A percentile compares a stretch with the other conserved stretches of the same genome.
Evolutionary conservation across 1,140 invertebrate genomes (phyloP).

Genomic region (Zaprionus camerounensis): DNA sequence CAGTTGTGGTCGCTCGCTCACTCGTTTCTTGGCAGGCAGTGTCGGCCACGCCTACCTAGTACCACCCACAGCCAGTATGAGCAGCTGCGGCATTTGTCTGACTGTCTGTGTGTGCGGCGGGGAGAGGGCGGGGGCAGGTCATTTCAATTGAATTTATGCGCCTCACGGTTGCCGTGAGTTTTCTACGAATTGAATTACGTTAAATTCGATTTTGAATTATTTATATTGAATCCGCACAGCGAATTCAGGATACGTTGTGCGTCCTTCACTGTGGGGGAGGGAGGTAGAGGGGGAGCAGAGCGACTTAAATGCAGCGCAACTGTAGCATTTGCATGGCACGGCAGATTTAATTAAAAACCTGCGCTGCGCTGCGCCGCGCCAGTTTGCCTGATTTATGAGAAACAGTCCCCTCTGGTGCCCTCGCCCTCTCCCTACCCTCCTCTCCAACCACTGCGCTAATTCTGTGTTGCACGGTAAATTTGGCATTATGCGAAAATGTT

Average conservation of each 20-base stretch:
- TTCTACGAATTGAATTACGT: conserved; percentile 42
- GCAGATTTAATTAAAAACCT: conserved; percentile 46
- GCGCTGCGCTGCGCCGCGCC: not conserved
- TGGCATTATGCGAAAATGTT: conserved; percentile 57
- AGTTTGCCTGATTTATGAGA: conserved; percentile 39
- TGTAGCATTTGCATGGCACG: conserved; percentile 28
- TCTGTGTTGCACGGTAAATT: conserved; percentile 64
- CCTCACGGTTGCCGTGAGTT: conserved; percentile 51
- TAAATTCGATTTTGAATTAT: conserved; percentile 54
- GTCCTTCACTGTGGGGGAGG: conserved; percentile 24
- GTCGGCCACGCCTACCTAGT: not conserved
- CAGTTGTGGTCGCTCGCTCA: conserved; percentile 39
- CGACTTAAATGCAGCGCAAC: conserved; percentile 41
- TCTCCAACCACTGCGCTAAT: conserved; percentile 32
- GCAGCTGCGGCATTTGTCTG: not conserved
- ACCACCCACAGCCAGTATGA: not conserved
- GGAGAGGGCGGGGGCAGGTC: conserved; percentile 41
- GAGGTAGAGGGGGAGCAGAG: not conserved
- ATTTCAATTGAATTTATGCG: conserved; percentile 70
- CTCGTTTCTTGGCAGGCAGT: conserved; percentile 56
- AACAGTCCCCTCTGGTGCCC: not conserved
- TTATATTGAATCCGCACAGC: conserved; percentile 46
- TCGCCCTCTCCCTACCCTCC: not conserved
- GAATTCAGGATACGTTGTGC: conserved; percentile 35
- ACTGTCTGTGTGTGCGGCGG: conserved; percentile 2